Percentiles rank a stretch among this genome's conserved stretches.
phyloP scores from a whole-genome alignment of 2,888 invertebrate species.

The Cerastoderma edule region DNA sequence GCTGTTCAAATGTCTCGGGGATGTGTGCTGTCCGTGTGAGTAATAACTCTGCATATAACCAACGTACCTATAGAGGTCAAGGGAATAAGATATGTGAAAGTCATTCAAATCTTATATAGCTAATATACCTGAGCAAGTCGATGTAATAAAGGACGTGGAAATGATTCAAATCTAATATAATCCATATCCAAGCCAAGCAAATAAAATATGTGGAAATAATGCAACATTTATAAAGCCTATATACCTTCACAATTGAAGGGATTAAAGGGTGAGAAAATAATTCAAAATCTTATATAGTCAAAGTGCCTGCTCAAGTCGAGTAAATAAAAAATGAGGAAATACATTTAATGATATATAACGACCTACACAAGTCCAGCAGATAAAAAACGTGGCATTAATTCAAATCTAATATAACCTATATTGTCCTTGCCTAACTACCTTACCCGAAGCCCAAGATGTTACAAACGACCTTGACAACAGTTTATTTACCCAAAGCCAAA shows the following conservation, averaged over 20 bases:
- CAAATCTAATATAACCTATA: not conserved
- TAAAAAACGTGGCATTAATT: not conserved
- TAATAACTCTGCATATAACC: not conserved
- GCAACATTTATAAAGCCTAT: not conserved
- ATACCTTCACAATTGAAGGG: not conserved
- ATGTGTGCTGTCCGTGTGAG: not conserved
- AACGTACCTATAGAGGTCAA: not conserved
- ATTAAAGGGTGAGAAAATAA: no score
- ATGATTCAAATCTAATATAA: not conserved
- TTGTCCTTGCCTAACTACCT: no score
- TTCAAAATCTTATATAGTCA: no score
- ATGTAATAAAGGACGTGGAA: not conserved
- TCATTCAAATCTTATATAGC: not conserved
- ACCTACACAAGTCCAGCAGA: not conserved
- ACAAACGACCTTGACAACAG: slow-evolving; percentile 5
- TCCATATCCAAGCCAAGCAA: not conserved
- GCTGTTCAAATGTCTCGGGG: not conserved
- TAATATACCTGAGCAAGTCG: not conserved
- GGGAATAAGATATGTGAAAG: not conserved
- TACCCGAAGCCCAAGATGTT: slow-evolving; percentile 9
- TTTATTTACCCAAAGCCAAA: no score
- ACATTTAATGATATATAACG: not conserved
- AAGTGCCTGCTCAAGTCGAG: not conserved
- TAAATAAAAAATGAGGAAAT: not conserved
- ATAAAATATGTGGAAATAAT: no score